Base-by-base conservation (phyloP, 2,797 vertebrate species). In the Ctenosaura bakeri region DNA sequence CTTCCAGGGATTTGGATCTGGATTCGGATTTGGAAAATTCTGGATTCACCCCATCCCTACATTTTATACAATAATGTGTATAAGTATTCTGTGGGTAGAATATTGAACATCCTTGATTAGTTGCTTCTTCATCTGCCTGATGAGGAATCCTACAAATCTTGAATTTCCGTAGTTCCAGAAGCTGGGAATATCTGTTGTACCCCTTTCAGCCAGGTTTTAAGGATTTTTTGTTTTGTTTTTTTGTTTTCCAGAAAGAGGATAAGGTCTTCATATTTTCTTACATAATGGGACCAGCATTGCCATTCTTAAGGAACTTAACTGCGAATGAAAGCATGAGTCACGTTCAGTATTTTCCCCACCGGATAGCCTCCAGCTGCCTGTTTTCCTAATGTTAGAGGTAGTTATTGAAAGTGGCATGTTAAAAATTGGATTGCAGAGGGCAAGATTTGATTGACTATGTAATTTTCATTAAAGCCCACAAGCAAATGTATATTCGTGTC, bases 361-460 rank as follows among this genome's bases (percentile, higher is more conserved):
- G 29, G 42, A 89, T 93, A 95, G 84, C 26, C 93, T 93, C 86
- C 78, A 92, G 91, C 89, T 96, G 88, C 32, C 92, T 93, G 20
- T 56, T 94, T 86, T 94, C 78, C 69, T 90, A 29, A 89, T 93
- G 92, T 2, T 80, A 86, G 85, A 90, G 83, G 32, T 92, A 91
- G 92, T 95, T 95, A 95, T 94, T 78, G 80, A 95, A 95, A 95
- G 84, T 94, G 90, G 18, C 89, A 94, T 83, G 84, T 73, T 91
- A 94, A 92, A 90, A 91, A 94, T 96, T 96, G 90, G 87, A 91
- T 94, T 95, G 88, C 71, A 87, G 81, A 89, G 46, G 88, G 90
- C 87, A 89, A 59, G 88, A 38, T 94, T 90, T 92, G 87, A 92
- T 90, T 85, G 86, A 62, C 74, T 92, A 64, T 86, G 52, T 94